Percentiles rank a stretch among this genome's conserved stretches.
Conservation (phyloP, 2,797 vertebrate genomes). For the Psittacula derbiana region DNA sequence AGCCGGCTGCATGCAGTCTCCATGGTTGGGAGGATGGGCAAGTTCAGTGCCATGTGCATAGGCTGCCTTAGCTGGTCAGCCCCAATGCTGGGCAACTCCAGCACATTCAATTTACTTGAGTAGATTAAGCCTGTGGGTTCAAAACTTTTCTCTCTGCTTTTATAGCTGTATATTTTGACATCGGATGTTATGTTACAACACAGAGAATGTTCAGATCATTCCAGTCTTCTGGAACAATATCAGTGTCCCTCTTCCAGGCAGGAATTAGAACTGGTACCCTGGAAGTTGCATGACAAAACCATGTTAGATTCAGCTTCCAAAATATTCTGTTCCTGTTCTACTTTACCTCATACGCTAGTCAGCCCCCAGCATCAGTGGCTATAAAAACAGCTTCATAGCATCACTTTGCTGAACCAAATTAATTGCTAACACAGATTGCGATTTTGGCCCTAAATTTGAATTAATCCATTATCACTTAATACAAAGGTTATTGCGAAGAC, state of each 20-base stretch:
- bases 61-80: neutral
- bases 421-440: neutral
- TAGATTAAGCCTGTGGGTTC: neutral
- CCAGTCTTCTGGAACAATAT: neutral
- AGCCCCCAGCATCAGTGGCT: neutral
- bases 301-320: neutral
- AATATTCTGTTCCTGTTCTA: neutral
- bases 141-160: neutral
- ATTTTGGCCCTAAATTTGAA: neutral
- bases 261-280: neutral
- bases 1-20: neutral
- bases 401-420: neutral
- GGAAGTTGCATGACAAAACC: neutral
- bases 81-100: neutral
- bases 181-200: neutral
- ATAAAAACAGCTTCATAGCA: neutral
- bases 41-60: neutral
- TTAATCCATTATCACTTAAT: neutral
- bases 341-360: neutral
- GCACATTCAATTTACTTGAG: neutral
- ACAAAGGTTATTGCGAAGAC: neutral
- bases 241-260: neutral
- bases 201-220: neutral
- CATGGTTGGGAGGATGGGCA: rapidly evolving
- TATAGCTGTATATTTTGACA: neutral